Conservation (phyloP, 2,113 vertebrate species). For the Halichoerus grypus region DNA sequence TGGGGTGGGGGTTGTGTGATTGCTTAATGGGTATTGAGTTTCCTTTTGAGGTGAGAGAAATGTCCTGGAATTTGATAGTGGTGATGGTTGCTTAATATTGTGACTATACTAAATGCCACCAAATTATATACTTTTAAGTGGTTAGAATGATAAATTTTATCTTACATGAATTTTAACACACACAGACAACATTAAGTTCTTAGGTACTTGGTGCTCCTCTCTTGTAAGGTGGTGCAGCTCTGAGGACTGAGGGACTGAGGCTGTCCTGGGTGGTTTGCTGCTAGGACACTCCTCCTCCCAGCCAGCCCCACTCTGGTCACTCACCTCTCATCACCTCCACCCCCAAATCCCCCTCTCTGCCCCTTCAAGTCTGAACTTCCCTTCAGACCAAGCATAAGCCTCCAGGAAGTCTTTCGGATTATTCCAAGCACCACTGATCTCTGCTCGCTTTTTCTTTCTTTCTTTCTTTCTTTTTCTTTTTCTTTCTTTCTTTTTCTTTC, state of each 20-base stretch:
- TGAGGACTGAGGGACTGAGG: background rate
- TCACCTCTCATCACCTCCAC: background rate
- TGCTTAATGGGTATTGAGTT: background rate
- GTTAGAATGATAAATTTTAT: background rate
- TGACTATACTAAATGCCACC: background rate
- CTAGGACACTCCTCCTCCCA: background rate
- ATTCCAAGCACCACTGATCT: background rate
- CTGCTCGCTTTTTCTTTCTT: background rate
- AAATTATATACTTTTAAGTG: background rate
- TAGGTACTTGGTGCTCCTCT: background rate
- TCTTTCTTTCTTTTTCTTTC: accelerated
- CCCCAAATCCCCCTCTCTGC: background rate
- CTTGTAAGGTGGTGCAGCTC: background rate
- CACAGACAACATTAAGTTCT: background rate
- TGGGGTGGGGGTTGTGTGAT: background rate
- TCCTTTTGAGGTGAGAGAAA: background rate
- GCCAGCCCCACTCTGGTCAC: background rate
- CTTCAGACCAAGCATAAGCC: background rate
- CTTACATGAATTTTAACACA: background rate
- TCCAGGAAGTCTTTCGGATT: background rate
- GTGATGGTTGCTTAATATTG: background rate
- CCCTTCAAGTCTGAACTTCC: background rate
- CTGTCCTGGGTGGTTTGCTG: background rate
- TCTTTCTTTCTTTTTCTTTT: accelerated
- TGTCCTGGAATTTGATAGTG: background rate